A percentile compares a stretch with the other conserved stretches of the same genome.
These are phyloP conservation scores for Dolichoris vasculosae DNA, from an alignment of 1,140 invertebrate genomes.

Conservation along the genomic window DNA sequence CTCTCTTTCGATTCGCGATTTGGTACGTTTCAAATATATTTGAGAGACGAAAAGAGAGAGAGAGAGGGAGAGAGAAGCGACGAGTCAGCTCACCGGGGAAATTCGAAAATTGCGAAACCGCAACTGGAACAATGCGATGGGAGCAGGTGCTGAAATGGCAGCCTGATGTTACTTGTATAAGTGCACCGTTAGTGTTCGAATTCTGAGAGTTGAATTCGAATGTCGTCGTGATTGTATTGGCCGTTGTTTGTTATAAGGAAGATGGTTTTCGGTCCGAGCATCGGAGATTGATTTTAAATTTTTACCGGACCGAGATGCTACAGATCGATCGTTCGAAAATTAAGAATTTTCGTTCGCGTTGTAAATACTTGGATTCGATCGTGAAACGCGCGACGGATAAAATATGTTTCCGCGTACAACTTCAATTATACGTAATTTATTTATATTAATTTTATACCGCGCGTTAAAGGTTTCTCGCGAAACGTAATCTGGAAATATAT, in stretches of 20 bases:
- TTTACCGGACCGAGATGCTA: neutral
- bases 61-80: neutral
- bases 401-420: too few relatives aligned
- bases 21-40: neutral
- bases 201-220: neutral
- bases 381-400: too few relatives aligned
- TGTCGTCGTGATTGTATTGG: neutral
- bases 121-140: constrained; percentile 8
- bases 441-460: too few relatives aligned
- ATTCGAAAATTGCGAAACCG: constrained; percentile 23
- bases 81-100: neutral
- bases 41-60: too few relatives aligned
- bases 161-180: neutral
- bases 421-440: too few relatives aligned
- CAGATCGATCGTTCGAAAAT: neutral
- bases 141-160: constrained; percentile 3
- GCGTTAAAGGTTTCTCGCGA: too few relatives aligned
- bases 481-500: too few relatives aligned
- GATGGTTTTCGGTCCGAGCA: neutral
- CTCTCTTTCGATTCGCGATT: neutral
- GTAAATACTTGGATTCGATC: too few relatives aligned
- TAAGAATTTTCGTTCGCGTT: too few relatives aligned
- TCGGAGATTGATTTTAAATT: neutral
- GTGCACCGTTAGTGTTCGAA: neutral
- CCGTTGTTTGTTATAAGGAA: neutral